These are phyloP conservation scores for Peromyscus polionotus DNA, from an alignment of 2,113 vertebrate species.

Conservation along the genomic window DNA sequence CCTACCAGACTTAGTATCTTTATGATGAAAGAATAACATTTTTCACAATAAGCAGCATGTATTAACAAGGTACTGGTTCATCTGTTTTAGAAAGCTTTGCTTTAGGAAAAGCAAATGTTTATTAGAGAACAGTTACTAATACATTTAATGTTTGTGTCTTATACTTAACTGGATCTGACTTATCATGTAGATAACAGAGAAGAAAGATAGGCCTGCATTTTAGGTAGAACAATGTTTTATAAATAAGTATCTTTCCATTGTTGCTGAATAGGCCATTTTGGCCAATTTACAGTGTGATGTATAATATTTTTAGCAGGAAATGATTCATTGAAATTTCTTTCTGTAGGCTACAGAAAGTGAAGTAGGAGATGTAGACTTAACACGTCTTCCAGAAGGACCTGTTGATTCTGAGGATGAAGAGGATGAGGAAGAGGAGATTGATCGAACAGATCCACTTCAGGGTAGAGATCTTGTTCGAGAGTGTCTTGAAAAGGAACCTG, in stretches of 20 bases:
- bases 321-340: slow-evolving; percentile 64
- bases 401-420: slow-evolving; percentile 99
- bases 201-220: neutral
- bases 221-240: neutral
- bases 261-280: slow-evolving; percentile 18
- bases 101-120: neutral
- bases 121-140: slow-evolving; percentile 32
- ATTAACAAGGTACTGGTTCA: neutral
- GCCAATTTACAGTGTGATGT: neutral
- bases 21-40: neutral
- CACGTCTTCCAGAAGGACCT: slow-evolving; percentile 96
- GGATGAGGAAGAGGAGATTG: slow-evolving; percentile 97
- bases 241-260: neutral
- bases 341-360: slow-evolving; percentile 97
- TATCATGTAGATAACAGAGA: neutral
- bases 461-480: slow-evolving; percentile 96
- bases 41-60: neutral
- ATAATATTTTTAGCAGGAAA: slow-evolving; percentile 21
- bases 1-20: neutral
- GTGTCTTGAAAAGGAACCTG: slow-evolving; percentile 97
- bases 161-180: neutral
- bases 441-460: slow-evolving; percentile 94
- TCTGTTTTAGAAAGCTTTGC: slow-evolving; percentile 42
- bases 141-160: slow-evolving; percentile 51
- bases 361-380: slow-evolving; percentile 97